Evolutionary conservation across 2,113 vertebrate species (phyloP).

Genomic region (Peucedramus taeniatus): DNA sequence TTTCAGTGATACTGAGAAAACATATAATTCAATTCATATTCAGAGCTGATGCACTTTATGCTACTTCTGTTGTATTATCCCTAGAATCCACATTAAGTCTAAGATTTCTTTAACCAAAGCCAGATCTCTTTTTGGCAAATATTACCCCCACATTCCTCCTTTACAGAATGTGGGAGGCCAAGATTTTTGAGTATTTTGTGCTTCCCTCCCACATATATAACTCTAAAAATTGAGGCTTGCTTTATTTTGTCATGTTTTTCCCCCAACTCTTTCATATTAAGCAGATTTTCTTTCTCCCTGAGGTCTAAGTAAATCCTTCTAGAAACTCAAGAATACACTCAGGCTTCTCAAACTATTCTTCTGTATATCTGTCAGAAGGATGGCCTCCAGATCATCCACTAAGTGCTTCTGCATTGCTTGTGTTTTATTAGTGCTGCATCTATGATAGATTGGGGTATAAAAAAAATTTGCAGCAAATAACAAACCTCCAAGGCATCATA

Average conservation of each 20-base stretch:
- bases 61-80: background rate
- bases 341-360: background rate
- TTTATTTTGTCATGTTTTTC: background rate
- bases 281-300: background rate
- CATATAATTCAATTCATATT: background rate
- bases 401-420: background rate
- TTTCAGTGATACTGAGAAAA: background rate
- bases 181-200: background rate
- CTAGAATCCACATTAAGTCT: background rate
- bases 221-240: background rate
- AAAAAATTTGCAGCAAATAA: background rate
- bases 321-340: background rate
- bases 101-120: constrained; percentile 28
- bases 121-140: constrained; percentile 7
- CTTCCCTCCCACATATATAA: background rate
- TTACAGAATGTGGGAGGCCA: background rate
- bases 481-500: background rate
- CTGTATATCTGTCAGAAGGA: background rate
- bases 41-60: background rate
- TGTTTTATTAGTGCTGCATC: background rate
- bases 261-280: background rate
- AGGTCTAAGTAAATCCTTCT: background rate
- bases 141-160: background rate
- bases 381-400: background rate
- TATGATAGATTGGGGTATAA: background rate